Base-by-base conservation (phyloP, 2,113 vertebrate genomes). In the Tachysurus vachellii region DNA sequence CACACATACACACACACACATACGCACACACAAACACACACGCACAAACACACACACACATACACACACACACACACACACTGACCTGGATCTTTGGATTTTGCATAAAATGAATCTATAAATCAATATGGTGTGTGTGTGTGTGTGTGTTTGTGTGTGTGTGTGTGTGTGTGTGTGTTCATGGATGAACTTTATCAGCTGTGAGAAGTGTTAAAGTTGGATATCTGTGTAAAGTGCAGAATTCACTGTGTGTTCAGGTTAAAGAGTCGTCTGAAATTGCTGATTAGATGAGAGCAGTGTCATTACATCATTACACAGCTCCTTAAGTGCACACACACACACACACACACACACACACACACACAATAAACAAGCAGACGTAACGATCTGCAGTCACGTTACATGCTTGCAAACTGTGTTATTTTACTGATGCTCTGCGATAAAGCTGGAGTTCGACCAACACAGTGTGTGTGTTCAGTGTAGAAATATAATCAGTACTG, bases 401-500 rank as follows among this genome's bases (percentile, higher is more conserved):
- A 54, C 26, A 54, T 6, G 54, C 2, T 42, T 1, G 3, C 26
- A 54, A 54, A 28, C 75, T 17, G 50, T 77, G 13, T 89, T 90
- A 92, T 90, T 92, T 91, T 75, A 85, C 80, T 85, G 80, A 70
- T 23, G 31, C 79, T 59, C 17, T 54, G 56, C 36, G 79, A 59
- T 80, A 42, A 80, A 88, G 73, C 85, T 94, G 93, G 92, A 93
- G 83, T 73, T 85, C 28, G 82, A 90, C 92, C 92, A 92, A 89
- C 81, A 77, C 61, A 23, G 87, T 80, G 84, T 90, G 88, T 91
- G 81, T 92, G 89, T 0, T 62, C 84, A 91, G 85, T 91, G 92
- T 91, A 89, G 92, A 92, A 92, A 93, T 85, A 89, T 68, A 64
- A 5, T 84, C 88, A 89, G 21, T 93, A 93, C 93, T 88, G 59